A percentile compares a stretch with the other conserved stretches of the same genome.
phyloP scores from a whole-genome alignment of 1,140 invertebrate genomes.

The Panagrolaimus sp. region DNA sequence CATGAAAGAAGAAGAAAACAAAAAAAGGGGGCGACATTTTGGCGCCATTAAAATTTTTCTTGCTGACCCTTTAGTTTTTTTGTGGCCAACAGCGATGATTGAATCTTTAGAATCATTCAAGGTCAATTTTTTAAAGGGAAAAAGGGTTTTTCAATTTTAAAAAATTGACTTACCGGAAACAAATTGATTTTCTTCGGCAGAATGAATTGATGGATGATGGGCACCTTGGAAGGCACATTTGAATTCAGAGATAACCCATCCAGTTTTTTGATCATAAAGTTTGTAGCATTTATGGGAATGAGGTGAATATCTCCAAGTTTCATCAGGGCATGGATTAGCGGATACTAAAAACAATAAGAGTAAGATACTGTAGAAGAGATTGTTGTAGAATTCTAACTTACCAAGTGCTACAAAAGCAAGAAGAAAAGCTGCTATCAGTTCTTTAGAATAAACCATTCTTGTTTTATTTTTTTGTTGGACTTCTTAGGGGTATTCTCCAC shows the following conservation, averaged over 20 bases:
- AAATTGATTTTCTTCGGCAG: slow-evolving; percentile 30
- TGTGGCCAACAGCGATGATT: slow-evolving; percentile 9
- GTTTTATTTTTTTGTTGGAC: no score
- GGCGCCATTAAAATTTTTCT: slow-evolving; percentile 1
- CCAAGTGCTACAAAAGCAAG: no score
- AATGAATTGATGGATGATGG: slow-evolving; percentile 28
- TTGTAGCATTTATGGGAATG: slow-evolving; percentile 28
- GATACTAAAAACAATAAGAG: neutral
- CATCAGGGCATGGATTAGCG: slow-evolving; percentile 20
- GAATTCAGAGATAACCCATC: slow-evolving; percentile 28
- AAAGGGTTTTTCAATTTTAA: neutral
- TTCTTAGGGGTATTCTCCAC: no score
- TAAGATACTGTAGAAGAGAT: neutral
- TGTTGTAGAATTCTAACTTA: no score
- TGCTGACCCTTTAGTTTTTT: no score
- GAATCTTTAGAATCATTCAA: neutral
- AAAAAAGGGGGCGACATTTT: slow-evolving; percentile 11
- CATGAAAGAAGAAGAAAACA: neutral
- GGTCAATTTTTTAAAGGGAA: no score
- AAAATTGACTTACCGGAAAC: slow-evolving; percentile 8
- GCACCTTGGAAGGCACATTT: slow-evolving; percentile 26
- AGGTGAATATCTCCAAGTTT: slow-evolving; percentile 29
- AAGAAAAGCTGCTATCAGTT: no score
- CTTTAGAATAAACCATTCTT: no score
- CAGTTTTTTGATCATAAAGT: slow-evolving; percentile 22